Base-by-base conservation (phyloP, 2,888 invertebrate genomes). In the Melolontha melolontha region DNA sequence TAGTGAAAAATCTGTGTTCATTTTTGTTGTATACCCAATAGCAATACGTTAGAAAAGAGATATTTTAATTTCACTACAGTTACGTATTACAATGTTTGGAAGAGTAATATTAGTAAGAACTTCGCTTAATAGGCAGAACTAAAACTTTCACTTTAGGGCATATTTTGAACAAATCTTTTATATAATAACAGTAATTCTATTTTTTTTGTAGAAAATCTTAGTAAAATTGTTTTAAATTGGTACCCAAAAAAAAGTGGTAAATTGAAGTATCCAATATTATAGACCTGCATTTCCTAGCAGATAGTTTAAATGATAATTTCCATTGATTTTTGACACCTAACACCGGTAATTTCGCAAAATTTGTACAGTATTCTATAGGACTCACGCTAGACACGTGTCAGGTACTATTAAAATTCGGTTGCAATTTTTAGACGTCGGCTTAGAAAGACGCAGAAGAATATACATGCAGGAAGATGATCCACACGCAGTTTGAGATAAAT, bases 401-500 rank as follows among this genome's bases (percentile, higher is more conserved):
- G 49, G 22, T 34, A 10, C 44, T 54, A 54, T 54, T 42, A 54
- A 54, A 41, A 54, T 64, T 64, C 64, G 64, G 64, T 52, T 64
- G 64, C 64, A 64, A 39, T 50, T 68, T 47, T 64, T 55, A 27
- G 63, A 52, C 57, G 68, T 57, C 57, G 67, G 64, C 54, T 34
- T 44, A 64, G 16, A 12, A 47, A 47, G 69, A 69, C 66, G 68
- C 67, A 73, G 64, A 70, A 69, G 70, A 70, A 68, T 67, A 57
- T 54, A 52, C 55, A 68, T 71, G 73, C 72, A 72, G 72, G 66
- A 72, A 70, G 66, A 70, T 65, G 70, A 22, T 63, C 42, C 65
- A 55, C 70, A 70, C 70, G 70, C 70, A 70, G 71, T 70, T 69
- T 67, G 54, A 63, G 47, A 40, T 68, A 67, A 47, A 72, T 71